Percentiles rank a stretch among this genome's conserved stretches.
Evolutionary conservation across 2,888 invertebrate species (phyloP).

Genomic region (Archaeoteleia sp.): DNA sequence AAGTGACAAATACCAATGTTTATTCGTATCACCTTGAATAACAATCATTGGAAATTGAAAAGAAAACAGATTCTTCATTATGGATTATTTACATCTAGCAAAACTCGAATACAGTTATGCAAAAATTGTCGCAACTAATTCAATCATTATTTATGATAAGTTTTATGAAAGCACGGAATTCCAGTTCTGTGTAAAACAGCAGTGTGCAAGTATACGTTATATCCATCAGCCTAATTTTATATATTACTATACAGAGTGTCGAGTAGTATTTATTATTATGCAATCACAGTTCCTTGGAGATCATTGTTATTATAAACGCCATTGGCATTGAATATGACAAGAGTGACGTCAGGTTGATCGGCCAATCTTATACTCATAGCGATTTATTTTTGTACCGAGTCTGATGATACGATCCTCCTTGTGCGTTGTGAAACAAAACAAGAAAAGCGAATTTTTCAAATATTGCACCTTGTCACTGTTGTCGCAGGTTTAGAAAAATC

Average conservation of each 20-base stretch:
- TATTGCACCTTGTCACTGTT: too few species aligned
- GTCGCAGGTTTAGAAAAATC: too few species aligned
- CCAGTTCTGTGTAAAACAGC: background rate
- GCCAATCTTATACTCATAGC: slow-evolving; percentile 36
- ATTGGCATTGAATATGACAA: slow-evolving; percentile 55
- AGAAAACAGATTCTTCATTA: too few species aligned
- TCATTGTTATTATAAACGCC: slow-evolving; percentile 53
- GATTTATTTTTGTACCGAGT: slow-evolving; percentile 30
- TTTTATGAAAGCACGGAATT: background rate
- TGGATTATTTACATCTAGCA: too few species aligned
- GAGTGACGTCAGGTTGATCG: slow-evolving; percentile 53
- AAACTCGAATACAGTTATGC: too few species aligned
- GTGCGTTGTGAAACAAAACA: too few species aligned
- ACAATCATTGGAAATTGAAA: too few species aligned
- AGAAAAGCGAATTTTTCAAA: too few species aligned
- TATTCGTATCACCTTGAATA: too few species aligned
- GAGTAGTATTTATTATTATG: slow-evolving; percentile 7
- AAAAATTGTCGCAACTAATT: too few species aligned
- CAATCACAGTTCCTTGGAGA: slow-evolving; percentile 20
- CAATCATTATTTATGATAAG: too few species aligned
- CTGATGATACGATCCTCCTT: slow-evolving; percentile 14
- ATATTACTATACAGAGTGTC: slow-evolving; percentile 1
- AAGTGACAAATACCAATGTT: too few species aligned
- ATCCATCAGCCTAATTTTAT: background rate
- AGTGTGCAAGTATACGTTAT: background rate